Evolutionary conservation across 2,113 vertebrate genomes (phyloP), one percentile per base, ranked within the genome.

Genomic region (Dicerorhinus sumatrensis): DNA sequence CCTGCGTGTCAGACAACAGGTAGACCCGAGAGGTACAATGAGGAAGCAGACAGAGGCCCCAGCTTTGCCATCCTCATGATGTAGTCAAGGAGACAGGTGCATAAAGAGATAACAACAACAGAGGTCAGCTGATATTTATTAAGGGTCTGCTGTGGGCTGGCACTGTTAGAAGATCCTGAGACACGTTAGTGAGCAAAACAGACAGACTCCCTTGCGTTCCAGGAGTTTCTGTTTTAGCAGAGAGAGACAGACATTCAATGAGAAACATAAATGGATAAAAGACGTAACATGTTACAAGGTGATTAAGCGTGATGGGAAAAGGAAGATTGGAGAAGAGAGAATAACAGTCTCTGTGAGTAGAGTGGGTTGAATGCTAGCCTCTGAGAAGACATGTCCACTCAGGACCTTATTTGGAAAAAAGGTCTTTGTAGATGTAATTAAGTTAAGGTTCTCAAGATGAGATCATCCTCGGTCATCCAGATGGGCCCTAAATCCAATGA

Each of bases 71-170:
- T 42, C 46, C 46, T 90, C 33, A 0, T 6, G 12, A 8, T 69
- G 23, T 14, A 27, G 18, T 36, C 17, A 3, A 36, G n/a, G 51
- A 33, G 27, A n/a, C 14, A 2, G 89, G 18, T 4, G 4, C 79
- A 11, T 25, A 56, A 18, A 77, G 27, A 80, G 23, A 8, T 14
- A 33, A 5, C 6, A 16, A 23, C 3, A 10, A 14, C 13, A 82
- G 46, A 62, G 11, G 23, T 21, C 54, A 31, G 23, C 14, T 1
- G 0, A 8, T 21, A 27, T 23, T 39, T 25, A n/a, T 3, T 3
- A 5, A 36, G 29, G 6, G 25, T 23, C 29, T 46, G 0, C 65
- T n/a, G 8, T 39, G 6, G 27, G 54, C 36, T 1, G 0, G 0
- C 25, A 18, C 12, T 2, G 0, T 54, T 3, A 8, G 9, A 58